Evolutionary conservation across 2,888 invertebrate genomes (phyloP).

Genomic region (Dynastes maya): DNA sequence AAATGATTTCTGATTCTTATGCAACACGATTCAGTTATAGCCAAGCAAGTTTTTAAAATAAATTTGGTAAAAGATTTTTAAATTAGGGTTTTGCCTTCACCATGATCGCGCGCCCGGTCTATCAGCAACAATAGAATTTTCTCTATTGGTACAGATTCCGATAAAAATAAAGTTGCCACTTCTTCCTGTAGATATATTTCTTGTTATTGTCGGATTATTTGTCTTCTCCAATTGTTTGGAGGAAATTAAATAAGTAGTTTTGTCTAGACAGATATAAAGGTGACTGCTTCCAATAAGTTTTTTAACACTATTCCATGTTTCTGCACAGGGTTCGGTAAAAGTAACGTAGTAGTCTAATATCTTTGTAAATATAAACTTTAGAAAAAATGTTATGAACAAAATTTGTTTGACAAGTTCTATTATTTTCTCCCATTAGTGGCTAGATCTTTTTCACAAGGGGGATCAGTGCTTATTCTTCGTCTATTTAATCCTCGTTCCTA

Average conservation of each 20-base stretch:
- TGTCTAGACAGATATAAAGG: background rate
- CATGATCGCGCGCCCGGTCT: constrained; percentile 10
- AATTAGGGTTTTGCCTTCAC: background rate
- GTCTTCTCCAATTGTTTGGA: constrained; percentile 15
- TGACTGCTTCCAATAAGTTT: too few relatives aligned
- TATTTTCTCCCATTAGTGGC: too few relatives aligned
- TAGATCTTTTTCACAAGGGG: too few relatives aligned
- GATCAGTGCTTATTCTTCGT: too few relatives aligned
- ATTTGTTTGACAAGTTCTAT: too few relatives aligned
- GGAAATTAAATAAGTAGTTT: constrained; percentile 5
- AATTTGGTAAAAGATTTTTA: constrained; percentile 3
- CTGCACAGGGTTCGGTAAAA: too few relatives aligned
- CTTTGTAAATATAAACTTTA: too few relatives aligned
- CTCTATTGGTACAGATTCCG: background rate
- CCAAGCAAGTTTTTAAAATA: constrained; percentile 17
- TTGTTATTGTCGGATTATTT: background rate
- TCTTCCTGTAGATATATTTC: background rate
- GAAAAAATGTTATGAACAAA: too few relatives aligned
- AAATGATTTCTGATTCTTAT: constrained; percentile 4
- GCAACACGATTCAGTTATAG: constrained; percentile 6
- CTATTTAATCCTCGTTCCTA: too few relatives aligned
- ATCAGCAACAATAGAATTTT: background rate
- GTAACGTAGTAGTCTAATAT: too few relatives aligned
- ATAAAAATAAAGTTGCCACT: background rate
- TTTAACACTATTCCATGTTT: too few relatives aligned